A percentile compares a stretch with the other conserved stretches of the same genome.
Conservation (phyloP, 2,113 vertebrate species). For the Turnix velox region DNA sequence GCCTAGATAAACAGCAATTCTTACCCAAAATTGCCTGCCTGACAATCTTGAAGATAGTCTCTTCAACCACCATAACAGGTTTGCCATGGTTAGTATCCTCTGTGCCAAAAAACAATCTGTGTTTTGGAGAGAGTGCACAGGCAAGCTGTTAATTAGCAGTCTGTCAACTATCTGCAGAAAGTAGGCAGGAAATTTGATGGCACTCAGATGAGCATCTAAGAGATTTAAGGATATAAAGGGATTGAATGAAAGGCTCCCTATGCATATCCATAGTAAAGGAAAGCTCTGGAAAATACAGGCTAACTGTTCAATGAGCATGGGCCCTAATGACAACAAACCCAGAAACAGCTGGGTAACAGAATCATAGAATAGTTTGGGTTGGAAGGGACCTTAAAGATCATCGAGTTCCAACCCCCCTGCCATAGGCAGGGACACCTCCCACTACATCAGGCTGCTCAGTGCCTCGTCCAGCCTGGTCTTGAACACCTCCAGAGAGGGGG, state of each 20-base stretch:
- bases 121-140: neutral
- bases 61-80: neutral
- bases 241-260: neutral
- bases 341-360: neutral
- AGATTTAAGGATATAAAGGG: neutral
- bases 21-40: neutral
- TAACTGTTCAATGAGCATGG: neutral
- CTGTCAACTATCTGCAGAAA: neutral
- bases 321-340: neutral
- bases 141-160: neutral
- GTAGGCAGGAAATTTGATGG: neutral
- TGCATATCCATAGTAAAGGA: accelerated
- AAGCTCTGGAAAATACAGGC: neutral
- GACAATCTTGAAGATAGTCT: neutral
- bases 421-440: too few relatives aligned
- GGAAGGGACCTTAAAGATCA: too few relatives aligned
- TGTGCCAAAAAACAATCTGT: neutral
- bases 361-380: too few relatives aligned
- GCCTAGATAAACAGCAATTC: neutral
- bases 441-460: too few relatives aligned
- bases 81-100: neutral
- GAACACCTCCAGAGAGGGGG: too few relatives aligned
- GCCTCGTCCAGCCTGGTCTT: too few relatives aligned
- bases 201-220: neutral
- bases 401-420: too few relatives aligned